Conservation (phyloP, 2,113 vertebrate species). For the Phalacrocorax brasilianus region DNA sequence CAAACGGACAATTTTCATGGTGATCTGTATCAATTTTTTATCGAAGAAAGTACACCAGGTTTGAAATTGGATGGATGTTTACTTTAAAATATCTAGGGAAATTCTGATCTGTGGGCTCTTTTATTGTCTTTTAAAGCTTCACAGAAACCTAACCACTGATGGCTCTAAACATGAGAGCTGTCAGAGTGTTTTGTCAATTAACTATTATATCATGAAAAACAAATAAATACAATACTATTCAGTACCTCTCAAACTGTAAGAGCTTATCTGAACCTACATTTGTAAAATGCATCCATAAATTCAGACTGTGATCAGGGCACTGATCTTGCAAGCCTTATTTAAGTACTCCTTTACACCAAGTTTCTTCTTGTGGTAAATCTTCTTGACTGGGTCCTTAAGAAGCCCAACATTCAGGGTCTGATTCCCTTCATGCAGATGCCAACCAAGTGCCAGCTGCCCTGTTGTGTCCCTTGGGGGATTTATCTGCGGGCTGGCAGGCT, state of each 20-base stretch:
- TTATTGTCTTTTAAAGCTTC: neutral
- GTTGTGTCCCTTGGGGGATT: neutral
- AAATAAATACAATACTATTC: neutral
- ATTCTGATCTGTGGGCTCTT: neutral
- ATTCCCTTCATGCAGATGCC: neutral
- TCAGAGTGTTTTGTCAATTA: neutral
- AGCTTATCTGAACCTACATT: neutral
- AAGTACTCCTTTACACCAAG: neutral
- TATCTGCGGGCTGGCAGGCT: neutral
- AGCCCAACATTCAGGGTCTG: neutral
- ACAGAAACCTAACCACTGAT: neutral
- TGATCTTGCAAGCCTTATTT: neutral
- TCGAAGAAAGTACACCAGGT: neutral
- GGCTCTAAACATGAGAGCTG: neutral
- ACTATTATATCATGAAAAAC: neutral
- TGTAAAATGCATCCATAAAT: neutral
- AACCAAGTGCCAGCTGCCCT: neutral
- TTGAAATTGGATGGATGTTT: neutral
- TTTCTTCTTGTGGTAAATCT: neutral
- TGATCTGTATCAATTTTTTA: neutral
- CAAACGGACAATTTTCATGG: neutral
- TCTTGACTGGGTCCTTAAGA: neutral
- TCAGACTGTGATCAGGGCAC: neutral
- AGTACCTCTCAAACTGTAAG: neutral
- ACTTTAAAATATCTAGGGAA: neutral